Evolutionary conservation across 2,797 vertebrate species (phyloP).

Genomic region (Rhodeus uyekii): DNA sequence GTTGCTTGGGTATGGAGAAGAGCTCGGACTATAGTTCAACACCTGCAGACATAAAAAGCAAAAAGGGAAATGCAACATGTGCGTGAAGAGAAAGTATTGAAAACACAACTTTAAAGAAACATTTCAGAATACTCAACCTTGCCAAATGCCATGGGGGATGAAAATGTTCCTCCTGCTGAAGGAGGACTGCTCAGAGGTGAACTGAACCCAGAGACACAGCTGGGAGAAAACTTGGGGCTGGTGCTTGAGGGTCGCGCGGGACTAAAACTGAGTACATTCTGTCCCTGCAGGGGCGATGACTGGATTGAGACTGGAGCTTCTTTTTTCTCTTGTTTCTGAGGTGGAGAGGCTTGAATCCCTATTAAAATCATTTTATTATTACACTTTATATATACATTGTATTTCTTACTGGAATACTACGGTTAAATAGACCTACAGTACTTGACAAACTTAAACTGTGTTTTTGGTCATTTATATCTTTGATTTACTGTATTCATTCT

Average conservation of each 20-base stretch:
- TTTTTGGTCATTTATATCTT: neutral
- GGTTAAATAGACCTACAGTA: neutral
- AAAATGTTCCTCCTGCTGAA: slow-evolving; percentile 74
- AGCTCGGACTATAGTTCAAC: slow-evolving; percentile 78
- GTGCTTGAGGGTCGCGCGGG: slow-evolving; percentile 83
- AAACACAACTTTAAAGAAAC: neutral
- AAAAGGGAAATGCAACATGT: neutral
- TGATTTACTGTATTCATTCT: neutral
- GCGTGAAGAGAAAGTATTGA: neutral
- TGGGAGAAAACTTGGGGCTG: slow-evolving; percentile 87
- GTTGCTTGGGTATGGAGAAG: slow-evolving; percentile 78
- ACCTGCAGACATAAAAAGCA: slow-evolving; percentile 68
- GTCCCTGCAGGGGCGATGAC: slow-evolving; percentile 85
- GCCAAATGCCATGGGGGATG: slow-evolving; percentile 73
- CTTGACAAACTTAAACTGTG: neutral
- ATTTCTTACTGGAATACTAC: neutral
- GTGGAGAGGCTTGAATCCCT: slow-evolving; percentile 84
- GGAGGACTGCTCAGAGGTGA: slow-evolving; percentile 80
- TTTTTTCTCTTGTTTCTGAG: slow-evolving; percentile 77
- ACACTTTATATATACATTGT: neutral
- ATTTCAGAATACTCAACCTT: slow-evolving; percentile 70
- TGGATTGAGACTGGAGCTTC: slow-evolving; percentile 76
- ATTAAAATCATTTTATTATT: neutral
- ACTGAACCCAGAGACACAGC: slow-evolving; percentile 85
- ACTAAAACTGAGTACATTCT: slow-evolving; percentile 93